Percentiles rank a stretch among this genome's conserved stretches.
phyloP scores from a whole-genome alignment of 2,797 vertebrate species.

The Rhinoraja longicauda region DNA sequence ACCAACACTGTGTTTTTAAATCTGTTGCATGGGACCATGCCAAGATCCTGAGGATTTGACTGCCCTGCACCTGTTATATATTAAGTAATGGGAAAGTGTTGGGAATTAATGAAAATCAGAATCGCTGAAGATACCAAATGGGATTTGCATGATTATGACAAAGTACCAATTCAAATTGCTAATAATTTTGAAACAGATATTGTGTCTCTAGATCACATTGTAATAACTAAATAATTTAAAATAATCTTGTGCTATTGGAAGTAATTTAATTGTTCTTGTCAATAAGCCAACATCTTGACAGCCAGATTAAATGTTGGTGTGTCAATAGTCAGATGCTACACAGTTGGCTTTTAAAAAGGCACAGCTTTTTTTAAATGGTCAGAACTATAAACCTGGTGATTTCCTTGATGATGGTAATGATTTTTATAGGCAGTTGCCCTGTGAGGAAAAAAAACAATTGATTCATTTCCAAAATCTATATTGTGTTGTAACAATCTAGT shows the following conservation, averaged over 20 bases:
- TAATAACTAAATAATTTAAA: constrained; percentile 22
- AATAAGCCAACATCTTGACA: constrained; percentile 31
- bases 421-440: neutral
- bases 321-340: neutral
- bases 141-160: constrained; percentile 24
- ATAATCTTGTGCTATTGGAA: neutral
- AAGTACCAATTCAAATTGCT: constrained; percentile 12
- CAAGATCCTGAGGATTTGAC: constrained; percentile 13
- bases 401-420: neutral
- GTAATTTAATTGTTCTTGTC: constrained; percentile 32
- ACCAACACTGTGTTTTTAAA: neutral
- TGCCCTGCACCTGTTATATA: constrained; percentile 31
- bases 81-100: constrained; percentile 20
- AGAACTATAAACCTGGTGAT: neutral
- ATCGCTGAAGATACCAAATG: neutral
- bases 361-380: neutral
- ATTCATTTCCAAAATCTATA: neutral
- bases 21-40: neutral
- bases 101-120: constrained; percentile 25
- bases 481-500: neutral
- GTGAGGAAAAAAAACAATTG: neutral
- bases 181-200: constrained; percentile 11
- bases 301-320: constrained; percentile 30
- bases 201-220: neutral
- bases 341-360: neutral